These are phyloP conservation scores for Aphis gossypii DNA, from an alignment of 1,140 invertebrate genomes.

Conservation along the genomic window DNA sequence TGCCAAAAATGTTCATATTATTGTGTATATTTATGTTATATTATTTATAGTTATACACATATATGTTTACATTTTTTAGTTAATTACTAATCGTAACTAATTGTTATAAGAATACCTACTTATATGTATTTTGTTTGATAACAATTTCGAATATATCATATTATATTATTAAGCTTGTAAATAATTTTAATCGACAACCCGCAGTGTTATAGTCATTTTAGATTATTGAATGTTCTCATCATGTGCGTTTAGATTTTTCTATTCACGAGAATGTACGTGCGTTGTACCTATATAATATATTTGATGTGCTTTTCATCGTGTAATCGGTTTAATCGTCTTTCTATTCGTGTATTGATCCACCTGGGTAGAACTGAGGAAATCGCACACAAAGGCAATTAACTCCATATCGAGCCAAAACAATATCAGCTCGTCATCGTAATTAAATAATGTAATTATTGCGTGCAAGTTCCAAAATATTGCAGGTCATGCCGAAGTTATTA, in stretches of 20 bases:
- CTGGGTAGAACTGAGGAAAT: conserved; percentile 7
- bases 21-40: background rate
- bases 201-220: background rate
- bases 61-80: background rate
- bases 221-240: conserved; percentile 38
- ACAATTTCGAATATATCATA: background rate
- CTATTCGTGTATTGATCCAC: background rate
- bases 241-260: conserved; percentile 13
- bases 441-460: conserved; percentile 43
- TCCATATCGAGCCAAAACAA: conserved; percentile 21
- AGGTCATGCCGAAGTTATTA: conserved; percentile 44
- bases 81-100: background rate
- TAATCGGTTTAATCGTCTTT: conserved; percentile 26
- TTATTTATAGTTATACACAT: background rate
- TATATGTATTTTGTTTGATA: background rate
- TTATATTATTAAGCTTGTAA: background rate
- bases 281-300: background rate
- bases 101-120: too few relatives aligned
- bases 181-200: conserved; percentile 22
- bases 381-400: conserved; percentile 51
- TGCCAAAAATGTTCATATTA: background rate
- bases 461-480: background rate
- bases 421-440: conserved; percentile 51
- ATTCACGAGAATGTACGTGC: background rate
- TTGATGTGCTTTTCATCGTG: conserved; percentile 30